Evolutionary conservation across 2,113 vertebrate species (phyloP).

Genomic region (Bufo bufo): DNA sequence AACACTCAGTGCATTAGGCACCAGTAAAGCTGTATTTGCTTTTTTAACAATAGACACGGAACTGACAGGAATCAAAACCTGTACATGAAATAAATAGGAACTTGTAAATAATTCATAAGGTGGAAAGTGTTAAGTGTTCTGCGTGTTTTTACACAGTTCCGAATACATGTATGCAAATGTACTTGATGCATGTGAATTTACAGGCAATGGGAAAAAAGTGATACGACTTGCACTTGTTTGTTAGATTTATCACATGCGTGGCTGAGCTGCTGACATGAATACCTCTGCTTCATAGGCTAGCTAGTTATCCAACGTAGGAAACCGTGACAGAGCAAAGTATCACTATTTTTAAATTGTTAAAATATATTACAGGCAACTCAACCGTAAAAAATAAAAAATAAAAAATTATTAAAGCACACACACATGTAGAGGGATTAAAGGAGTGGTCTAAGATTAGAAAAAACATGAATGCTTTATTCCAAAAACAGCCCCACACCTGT

Average conservation of each 20-base stretch:
- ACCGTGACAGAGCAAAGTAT: too few relatives aligned
- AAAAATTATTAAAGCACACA: too few relatives aligned
- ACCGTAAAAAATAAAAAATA: too few relatives aligned
- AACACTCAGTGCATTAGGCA: slow-evolving; percentile 84
- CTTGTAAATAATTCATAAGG: not conserved
- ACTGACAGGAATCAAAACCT: slow-evolving; percentile 77
- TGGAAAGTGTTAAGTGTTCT: not conserved
- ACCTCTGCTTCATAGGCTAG: not conserved
- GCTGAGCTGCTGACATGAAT: not conserved
- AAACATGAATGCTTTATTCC: too few relatives aligned
- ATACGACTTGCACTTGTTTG: too few relatives aligned
- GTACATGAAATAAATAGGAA: not conserved
- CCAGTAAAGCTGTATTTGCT: slow-evolving; percentile 82
- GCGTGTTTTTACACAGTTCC: not conserved
- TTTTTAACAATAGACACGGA: slow-evolving; percentile 80
- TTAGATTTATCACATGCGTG: too few relatives aligned
- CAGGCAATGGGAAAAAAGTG: not conserved
- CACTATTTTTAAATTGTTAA: too few relatives aligned
- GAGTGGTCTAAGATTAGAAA: too few relatives aligned
- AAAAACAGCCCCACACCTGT: too few relatives aligned
- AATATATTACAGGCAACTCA: too few relatives aligned
- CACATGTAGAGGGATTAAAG: too few relatives aligned
- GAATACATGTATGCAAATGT: not conserved
- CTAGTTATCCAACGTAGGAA: not conserved
- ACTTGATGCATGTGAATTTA: not conserved